Base-by-base conservation (phyloP, 2,888 invertebrate genomes). In the Stomorhina lunata region DNA sequence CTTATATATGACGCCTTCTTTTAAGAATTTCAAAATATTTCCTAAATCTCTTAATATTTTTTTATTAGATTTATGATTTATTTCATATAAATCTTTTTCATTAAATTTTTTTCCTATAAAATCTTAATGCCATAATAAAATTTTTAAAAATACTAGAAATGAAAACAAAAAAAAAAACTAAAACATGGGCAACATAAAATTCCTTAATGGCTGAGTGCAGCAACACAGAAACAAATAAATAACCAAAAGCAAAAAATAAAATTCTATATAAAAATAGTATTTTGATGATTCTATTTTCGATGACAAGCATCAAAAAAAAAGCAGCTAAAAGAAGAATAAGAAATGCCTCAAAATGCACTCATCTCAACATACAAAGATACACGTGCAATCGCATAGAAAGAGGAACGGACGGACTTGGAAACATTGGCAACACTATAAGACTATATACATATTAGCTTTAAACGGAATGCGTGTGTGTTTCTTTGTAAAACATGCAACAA, bases 211-310 rank as follows among this genome's bases (percentile, higher is more conserved):
- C 72, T 80, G 34, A 75, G n/a, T n/a, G n/a, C 43, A 43, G 10
- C n/a, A 76, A 57, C 29, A 66, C 37, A 57, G 12, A 73, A 32
- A 75, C 27, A 9, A 34, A 10, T 10, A 0, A 48, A 48, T 2
- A 48, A 50, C 34, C 25, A 55, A 48, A 57, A 66, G 66, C 40
- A 63, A 72, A 73, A 29, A 57, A 71, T 15, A 48, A 43, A 68
- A 75, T 65, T 6, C 25, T 59, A 69, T 63, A 63, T 71, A 82
- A 79, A 82, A 82, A 82, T 82, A 79, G 79, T 76, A 71, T 82
- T 78, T 79, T 82, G 82, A 82, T 76, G 79, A 76, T 75, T 82
- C 82, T 82, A 82, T 82, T 82, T 82, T 79, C 43, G 82, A 82
- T 79, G 82, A 82, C 82, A 82, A 79, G 73, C 75, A 65, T 73